Base-by-base conservation (phyloP, 2,113 vertebrate species). In the Macaca mulatta region DNA sequence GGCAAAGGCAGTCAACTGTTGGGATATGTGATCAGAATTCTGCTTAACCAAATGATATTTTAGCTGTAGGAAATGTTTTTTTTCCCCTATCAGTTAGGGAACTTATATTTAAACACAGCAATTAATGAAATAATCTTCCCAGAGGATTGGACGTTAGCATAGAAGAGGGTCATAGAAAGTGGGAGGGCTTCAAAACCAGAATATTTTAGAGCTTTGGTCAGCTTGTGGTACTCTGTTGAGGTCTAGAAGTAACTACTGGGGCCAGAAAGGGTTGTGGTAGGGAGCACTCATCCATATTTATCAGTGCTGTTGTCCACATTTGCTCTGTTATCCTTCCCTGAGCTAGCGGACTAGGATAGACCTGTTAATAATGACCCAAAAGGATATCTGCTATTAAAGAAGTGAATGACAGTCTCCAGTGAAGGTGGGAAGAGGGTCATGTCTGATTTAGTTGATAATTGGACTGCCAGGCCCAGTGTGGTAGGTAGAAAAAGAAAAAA, bases 91-190 rank as follows among this genome's bases (percentile, higher is more conserved):
- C 18, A 50, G 32, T 91, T 72, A 82, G 32, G 11, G 80, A 92
- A 92, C 2, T 59, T 64, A 25, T 10, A 23, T 35, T 84, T 80
- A 80, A 84, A 61, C 17, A 55, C 1, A 81, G n/a, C 17, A 94
- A 90, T 69, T 50, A 86, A 94, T 83, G 67, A 86, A 97, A 85
- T 45, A 69, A 74, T 74, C 20, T 86, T 86, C 45, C 80, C 25
- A 77, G 64, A 59, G 11, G 25, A 35, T 40, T 84, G 38, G 38
- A 12, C 3, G 4, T 72, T 80, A 80, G 30, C 25, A 7, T 18
- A 70, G n/a, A 4, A 96, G 9, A 40, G 18, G 12, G 10, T 38
- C 50, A 79, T 20, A 77, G 43, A 6, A 11, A 32, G 18, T 35
- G 45, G 70, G 55, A 40, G 11, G 18, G 6, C 12, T 72, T 6